Evolutionary conservation across 1,140 invertebrate genomes (phyloP).

Genomic region (Drosophila rufa): DNA sequence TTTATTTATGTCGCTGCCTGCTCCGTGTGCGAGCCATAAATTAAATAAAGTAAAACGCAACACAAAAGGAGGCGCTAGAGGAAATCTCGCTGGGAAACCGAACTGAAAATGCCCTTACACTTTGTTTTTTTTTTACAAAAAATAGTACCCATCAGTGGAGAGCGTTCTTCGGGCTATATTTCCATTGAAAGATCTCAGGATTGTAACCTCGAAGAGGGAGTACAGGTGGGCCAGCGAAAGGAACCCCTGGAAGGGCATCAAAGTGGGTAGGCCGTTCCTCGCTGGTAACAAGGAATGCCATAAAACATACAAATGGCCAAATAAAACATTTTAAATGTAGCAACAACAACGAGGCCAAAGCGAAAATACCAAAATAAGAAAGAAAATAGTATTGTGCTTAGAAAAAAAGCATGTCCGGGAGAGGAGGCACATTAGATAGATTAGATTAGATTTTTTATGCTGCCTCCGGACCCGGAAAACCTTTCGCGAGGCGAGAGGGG

Average conservation of each 20-base stretch:
- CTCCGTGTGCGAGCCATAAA: constrained; percentile 52
- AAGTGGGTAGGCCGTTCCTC: background rate
- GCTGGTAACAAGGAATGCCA: constrained; percentile 74
- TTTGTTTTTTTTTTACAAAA: background rate
- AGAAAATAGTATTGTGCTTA: constrained; percentile 81
- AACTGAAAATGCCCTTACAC: constrained; percentile 2
- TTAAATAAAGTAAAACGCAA: constrained; percentile 60
- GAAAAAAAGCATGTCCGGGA: constrained; percentile 16
- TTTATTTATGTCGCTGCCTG: constrained; percentile 58
- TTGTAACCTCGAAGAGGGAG: background rate
- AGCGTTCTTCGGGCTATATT: no score
- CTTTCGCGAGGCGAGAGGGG: background rate
- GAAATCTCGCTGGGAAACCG: background rate
- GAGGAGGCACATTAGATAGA: constrained; percentile 67
- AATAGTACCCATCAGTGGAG: background rate
- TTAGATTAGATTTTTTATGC: constrained; percentile 70
- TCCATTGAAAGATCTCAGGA: no score
- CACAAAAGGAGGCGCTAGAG: constrained; percentile 3
- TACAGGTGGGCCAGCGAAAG: background rate
- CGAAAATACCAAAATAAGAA: constrained; percentile 59
- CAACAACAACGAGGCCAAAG: constrained; percentile 62
- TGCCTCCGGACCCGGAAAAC: constrained; percentile 4
- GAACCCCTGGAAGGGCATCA: constrained; percentile 1
- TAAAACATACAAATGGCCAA: constrained; percentile 84
- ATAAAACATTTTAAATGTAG: constrained; percentile 84